Base-by-base conservation (phyloP, 2,888 invertebrate genomes). In the Ramazzottius varieornatus region DNA sequence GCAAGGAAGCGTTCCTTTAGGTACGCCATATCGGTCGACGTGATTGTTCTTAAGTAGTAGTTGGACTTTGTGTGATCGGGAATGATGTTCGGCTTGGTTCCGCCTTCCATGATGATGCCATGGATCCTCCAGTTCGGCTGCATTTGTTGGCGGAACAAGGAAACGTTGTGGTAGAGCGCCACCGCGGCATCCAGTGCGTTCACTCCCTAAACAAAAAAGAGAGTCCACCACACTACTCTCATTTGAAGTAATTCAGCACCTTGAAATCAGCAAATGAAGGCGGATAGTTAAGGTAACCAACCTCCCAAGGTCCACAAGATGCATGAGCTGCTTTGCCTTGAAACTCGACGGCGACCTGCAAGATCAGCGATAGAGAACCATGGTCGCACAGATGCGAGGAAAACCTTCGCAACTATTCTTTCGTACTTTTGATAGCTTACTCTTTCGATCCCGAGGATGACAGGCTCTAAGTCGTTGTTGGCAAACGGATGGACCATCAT, bases 161-260 rank as follows among this genome's bases (percentile, higher is more conserved):
- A 72, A 8, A 76, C 68, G 63, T 70, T 72, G 66, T 72, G 73
- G 66, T 76, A 76, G 65, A 73, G 73, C 64, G 71, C 67, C 4
- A 76, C 75, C 8, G 73, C 75, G 34, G 76, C 76, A 69, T 76
- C 76, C n/a, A 76, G 71, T 0, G 76, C 76, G 68, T 76, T 76
- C 8, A 74, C 40, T n/a, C 76, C 76, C 66, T 73, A n/a, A n/a
- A n/a, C n/a, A n/a, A n/a, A n/a, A n/a, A n/a, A n/a, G n/a, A n/a
- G n/a, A n/a, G n/a, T n/a, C n/a, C n/a, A n/a, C n/a, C n/a, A n/a
- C n/a, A n/a, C n/a, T n/a, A n/a, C n/a, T n/a, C n/a, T n/a, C n/a
- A n/a, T n/a, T n/a, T n/a, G n/a, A n/a, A n/a, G n/a, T n/a, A n/a
- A n/a, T n/a, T n/a, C n/a, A n/a, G n/a, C n/a, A n/a, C n/a, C n/a